Evolutionary conservation across 2,113 vertebrate species (phyloP).

Genomic region (Ondatra zibethicus): DNA sequence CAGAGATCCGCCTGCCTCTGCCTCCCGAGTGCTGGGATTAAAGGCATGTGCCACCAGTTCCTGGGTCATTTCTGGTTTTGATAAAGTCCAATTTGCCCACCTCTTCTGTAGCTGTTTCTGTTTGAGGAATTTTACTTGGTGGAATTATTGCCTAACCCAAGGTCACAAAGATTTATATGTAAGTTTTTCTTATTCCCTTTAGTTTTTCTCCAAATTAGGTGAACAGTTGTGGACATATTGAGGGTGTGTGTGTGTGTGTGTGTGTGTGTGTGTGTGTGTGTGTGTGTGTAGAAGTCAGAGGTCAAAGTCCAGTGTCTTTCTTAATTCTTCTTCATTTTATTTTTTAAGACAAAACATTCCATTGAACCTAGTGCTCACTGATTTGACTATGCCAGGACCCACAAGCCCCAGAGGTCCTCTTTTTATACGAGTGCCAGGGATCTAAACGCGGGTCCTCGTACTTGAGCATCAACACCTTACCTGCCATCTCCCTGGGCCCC

Average conservation of each 20-base stretch:
- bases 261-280: neutral
- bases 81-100: neutral
- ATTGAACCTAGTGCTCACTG: neutral
- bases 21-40: no score
- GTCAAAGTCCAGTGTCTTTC: neutral
- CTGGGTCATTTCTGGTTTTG: neutral
- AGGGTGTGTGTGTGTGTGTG: neutral
- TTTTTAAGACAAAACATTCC: neutral
- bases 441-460: neutral
- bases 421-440: neutral
- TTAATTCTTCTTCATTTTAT: neutral
- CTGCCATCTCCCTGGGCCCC: neutral
- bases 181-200: neutral
- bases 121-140: neutral
- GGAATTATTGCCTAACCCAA: neutral
- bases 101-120: neutral
- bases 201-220: neutral
- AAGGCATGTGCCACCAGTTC: no score
- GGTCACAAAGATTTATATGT: neutral
- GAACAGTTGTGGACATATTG: no score
- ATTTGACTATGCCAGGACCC: neutral
- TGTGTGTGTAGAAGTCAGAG: neutral
- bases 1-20: no score
- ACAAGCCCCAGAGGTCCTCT: neutral
- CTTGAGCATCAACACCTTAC: neutral